Percentiles rank a stretch among this genome's conserved stretches.
phyloP scores from a whole-genome alignment of 37 sponge, comb jelly and placozoan genomes.

The Cladorhizidae sp. region DNA sequence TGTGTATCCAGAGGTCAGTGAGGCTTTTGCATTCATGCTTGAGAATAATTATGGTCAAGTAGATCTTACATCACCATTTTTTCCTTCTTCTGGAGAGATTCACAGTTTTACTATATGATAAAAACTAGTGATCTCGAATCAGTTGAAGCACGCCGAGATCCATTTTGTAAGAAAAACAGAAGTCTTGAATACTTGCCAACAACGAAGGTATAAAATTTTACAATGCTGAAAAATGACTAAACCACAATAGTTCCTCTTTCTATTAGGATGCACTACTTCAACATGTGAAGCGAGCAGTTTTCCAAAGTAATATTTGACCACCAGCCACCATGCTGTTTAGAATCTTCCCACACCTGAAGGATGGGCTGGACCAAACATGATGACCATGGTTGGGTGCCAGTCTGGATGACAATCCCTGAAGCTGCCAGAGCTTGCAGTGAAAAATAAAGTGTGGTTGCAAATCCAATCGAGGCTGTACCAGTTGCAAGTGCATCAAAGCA shows the following conservation, averaged over 20 bases:
- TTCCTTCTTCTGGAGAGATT: conserved; percentile 22
- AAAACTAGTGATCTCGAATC: conserved; percentile 12
- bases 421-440: conserved; percentile 9
- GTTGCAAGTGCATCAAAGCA: neutral
- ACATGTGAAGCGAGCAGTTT: neutral
- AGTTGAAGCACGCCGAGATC: neutral
- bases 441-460: conserved; percentile 3
- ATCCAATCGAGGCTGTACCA: conserved; percentile 3
- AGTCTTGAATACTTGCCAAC: no score
- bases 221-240: no score
- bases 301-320: neutral
- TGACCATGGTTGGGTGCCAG: no score
- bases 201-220: no score
- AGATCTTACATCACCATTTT: no score
- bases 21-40: no score
- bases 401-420: no score
- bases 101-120: conserved; percentile 19
- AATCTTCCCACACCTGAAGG: neutral
- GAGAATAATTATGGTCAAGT: no score
- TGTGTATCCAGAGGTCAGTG: no score
- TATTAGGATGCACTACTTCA: conserved; percentile 4
- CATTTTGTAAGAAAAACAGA: conserved; percentile 3
- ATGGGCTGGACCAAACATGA: neutral
- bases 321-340: neutral
- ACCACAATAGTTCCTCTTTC: neutral